Base-by-base conservation (phyloP, 64 coral and sea anemone species). In the Actinia equina region DNA sequence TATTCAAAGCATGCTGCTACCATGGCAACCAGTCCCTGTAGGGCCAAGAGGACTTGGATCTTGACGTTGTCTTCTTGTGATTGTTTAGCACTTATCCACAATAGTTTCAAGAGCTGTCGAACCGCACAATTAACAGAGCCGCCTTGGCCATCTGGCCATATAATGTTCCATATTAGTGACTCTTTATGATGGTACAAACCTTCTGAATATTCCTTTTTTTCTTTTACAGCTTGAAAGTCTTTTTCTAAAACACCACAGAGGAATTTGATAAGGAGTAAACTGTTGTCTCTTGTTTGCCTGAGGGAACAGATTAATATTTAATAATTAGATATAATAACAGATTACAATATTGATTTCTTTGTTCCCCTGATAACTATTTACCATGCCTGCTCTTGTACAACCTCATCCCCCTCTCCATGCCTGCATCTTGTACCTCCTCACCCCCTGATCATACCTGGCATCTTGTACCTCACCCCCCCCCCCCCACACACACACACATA, bases 21-120 rank as follows among this genome's bases (percentile, higher is more conserved):
- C 94, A 96, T 93, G 18, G 91, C 64, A 37, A 96, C 65, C 23
- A 91, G 12, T 82, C 86, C 89, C 77, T 96, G 94, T 16, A 96
- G 88, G n/a, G 86, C 41, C 22, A 80, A 77, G 26, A 96, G 85
- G 5, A 93, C 15, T 17, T 80, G 59, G 77, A 93, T 51, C 94
- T 93, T 88, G 23, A 4, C 17, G 17, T 25, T 49, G 78, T 81
- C 78, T 81, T 81, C 43, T 49, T 51, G 44, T 20, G 78, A 81
- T 52, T 81, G 78, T 20, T 23, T 81, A 15, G 78, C 78, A 81
- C 78, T 81, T 52, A 81, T 93, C 91, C 94, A 96, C 19, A 44
- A 69, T 2, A 90, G 49, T 63, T 84, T 84, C 3, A 93, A 88
- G 20, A 96, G 88, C 70, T 92, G 91, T 54, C 94, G 88, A 37